Percentiles rank a stretch among this genome's conserved stretches.
Evolutionary conservation across 2,113 vertebrate genomes (phyloP).

Genomic region (Gymnobelideus leadbeateri): DNA sequence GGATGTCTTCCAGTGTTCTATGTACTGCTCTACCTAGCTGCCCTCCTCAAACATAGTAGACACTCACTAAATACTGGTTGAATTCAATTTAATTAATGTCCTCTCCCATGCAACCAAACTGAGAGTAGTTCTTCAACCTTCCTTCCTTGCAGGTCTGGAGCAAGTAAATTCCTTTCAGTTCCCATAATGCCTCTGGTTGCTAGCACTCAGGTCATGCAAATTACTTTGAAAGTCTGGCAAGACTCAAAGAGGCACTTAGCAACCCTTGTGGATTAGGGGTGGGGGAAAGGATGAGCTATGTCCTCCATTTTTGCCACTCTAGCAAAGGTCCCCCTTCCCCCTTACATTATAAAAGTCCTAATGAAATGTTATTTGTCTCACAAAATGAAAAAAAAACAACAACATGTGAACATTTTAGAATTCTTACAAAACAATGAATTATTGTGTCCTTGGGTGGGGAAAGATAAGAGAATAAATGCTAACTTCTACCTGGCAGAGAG

Average conservation of each 20-base stretch:
- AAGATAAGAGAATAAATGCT: conserved; percentile 44
- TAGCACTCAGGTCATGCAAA: background rate
- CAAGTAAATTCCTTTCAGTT: background rate
- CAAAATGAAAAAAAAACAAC: conserved; percentile 28
- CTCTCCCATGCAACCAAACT: background rate
- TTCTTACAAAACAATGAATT: background rate
- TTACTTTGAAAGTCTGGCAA: background rate
- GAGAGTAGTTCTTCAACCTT: background rate
- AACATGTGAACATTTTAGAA: background rate
- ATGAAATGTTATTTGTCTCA: background rate
- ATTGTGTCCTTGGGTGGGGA: background rate
- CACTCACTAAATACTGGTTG: background rate
- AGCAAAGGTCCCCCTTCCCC: background rate
- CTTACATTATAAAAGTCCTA: background rate
- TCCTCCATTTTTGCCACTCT: background rate
- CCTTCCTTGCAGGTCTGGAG: background rate
- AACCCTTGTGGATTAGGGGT: background rate
- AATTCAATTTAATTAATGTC: background rate
- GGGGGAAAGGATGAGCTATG: background rate
- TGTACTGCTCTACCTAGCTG: background rate
- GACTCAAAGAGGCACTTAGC: background rate
- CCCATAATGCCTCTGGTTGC: background rate
- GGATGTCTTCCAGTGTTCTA: background rate
- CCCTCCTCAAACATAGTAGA: background rate
- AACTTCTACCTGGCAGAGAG: conserved; percentile 25